Conservation (phyloP, 2,797 vertebrate genomes). For the Eulemur albifrons region DNA sequence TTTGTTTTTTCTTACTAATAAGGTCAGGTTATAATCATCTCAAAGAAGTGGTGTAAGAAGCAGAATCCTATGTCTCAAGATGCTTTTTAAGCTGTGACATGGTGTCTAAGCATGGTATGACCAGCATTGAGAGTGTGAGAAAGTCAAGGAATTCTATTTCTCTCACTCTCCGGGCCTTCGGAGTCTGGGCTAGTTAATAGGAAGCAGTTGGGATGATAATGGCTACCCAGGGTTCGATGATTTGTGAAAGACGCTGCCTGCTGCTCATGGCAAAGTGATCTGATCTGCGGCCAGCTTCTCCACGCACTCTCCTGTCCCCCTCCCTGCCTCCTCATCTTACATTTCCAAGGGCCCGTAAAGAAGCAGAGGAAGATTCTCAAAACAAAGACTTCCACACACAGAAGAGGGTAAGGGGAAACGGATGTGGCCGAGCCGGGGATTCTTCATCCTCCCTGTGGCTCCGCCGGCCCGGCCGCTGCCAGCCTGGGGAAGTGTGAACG, state of each 20-base stretch:
- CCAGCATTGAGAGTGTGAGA: neutral
- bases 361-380: neutral
- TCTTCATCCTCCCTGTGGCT: neutral
- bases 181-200: neutral
- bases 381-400: neutral
- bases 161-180: neutral
- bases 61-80: neutral
- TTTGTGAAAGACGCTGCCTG: slow-evolving; percentile 63
- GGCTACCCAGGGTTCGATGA: slow-evolving; percentile 37
- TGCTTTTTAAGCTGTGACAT: neutral
- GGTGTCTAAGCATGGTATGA: neutral
- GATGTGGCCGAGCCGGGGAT: neutral
- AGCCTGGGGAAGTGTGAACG: neutral
- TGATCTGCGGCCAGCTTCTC: slow-evolving; percentile 37
- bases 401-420: neutral
- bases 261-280: slow-evolving; percentile 62
- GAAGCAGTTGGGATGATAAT: slow-evolving; percentile 44
- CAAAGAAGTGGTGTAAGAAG: neutral
- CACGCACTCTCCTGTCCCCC: neutral
- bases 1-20: neutral
- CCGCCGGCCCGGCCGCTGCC: neutral
- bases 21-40: neutral
- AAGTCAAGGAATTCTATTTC: neutral
- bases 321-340: neutral
- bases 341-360: neutral